Evolutionary conservation across 2,888 invertebrate species (phyloP), one percentile per base, ranked within the genome.

Genomic region (Erebia palarica): DNA sequence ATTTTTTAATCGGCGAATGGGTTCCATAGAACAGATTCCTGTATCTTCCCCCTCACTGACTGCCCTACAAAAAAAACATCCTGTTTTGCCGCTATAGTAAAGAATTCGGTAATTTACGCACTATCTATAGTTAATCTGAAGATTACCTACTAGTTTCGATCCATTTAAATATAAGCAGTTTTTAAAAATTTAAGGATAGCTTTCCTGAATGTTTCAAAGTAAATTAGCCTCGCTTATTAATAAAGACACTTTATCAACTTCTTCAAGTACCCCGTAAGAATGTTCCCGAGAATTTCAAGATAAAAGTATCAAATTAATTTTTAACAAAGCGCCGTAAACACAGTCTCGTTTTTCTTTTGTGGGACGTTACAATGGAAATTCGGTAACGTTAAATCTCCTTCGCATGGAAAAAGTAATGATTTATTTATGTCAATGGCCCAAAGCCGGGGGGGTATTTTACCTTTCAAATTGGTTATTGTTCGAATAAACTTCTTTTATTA

Each of bases 381-480:
- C 87, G 83, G 78, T 80, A 78, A 79, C 80, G 79, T 72, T 81
- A 82, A 84, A 81, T 81, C 80, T 81, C 78, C 77, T 78, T 78
- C 75, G 81, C 80, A 80, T 80, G 81, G 81, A 82, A 82, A 63
- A 85, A 84, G 89, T 89, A 92, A 92, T 92, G 90, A 93, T 92
- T 92, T 93, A 93, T 93, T 93, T 89, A 92, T 92, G 91, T 92
- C 92, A 92, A 92, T 92, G 90, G 89, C 83, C 86, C 81, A 82
- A 85, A 83, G 84, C 84, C 83, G 78, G 80, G 83, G 82, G 84
- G 86, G 81, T 67, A 27, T 91, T 92, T 91, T 89, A 84, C 83
- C 84, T 80, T 80, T 74, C 85, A 92, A 92, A 92, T 92, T 91
- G 92, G 90, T 92, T 92, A 93, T 92, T 93, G 92, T 92, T 87